These are phyloP conservation scores for Drosophila algonquin DNA, from an alignment of 2,888 invertebrate genomes.

Conservation along the genomic window DNA sequence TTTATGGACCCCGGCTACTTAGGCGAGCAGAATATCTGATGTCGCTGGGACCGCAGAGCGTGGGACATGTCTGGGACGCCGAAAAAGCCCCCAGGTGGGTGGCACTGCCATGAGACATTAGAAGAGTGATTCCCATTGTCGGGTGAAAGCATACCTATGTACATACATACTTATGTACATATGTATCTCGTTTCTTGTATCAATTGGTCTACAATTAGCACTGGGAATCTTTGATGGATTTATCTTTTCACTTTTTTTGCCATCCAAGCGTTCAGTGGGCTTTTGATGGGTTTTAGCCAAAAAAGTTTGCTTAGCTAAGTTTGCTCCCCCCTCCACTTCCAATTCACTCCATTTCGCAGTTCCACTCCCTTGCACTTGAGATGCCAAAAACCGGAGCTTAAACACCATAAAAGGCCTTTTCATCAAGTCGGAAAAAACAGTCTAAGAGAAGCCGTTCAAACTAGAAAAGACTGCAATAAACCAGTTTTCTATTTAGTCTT, in stretches of 20 bases:
- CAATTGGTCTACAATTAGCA: slow-evolving; percentile 33
- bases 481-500: slow-evolving; percentile 57
- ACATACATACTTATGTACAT: no score
- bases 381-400: slow-evolving; percentile 11
- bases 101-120: slow-evolving; percentile 2
- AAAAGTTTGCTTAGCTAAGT: neutral
- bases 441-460: slow-evolving; percentile 10
- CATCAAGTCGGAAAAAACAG: slow-evolving; percentile 27
- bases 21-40: slow-evolving; percentile 68
- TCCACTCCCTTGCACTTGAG: slow-evolving; percentile 40
- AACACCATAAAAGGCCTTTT: slow-evolving; percentile 38
- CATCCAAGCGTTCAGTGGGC: slow-evolving; percentile 8
- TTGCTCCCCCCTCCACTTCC: no score
- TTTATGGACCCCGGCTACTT: slow-evolving; percentile 71
- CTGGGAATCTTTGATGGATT: neutral
- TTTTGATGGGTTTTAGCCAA: neutral
- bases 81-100: slow-evolving; percentile 34
- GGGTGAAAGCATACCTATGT: slow-evolving; percentile 25
- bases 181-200: neutral
- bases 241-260: slow-evolving; percentile 36
- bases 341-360: neutral
- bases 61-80: slow-evolving; percentile 39
- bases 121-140: neutral
- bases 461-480: slow-evolving; percentile 66
- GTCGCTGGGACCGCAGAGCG: slow-evolving; percentile 13